Percentiles rank a stretch among this genome's conserved stretches.
Conservation (phyloP, 2,888 invertebrate species). For the Sphaeridia pumilis region DNA sequence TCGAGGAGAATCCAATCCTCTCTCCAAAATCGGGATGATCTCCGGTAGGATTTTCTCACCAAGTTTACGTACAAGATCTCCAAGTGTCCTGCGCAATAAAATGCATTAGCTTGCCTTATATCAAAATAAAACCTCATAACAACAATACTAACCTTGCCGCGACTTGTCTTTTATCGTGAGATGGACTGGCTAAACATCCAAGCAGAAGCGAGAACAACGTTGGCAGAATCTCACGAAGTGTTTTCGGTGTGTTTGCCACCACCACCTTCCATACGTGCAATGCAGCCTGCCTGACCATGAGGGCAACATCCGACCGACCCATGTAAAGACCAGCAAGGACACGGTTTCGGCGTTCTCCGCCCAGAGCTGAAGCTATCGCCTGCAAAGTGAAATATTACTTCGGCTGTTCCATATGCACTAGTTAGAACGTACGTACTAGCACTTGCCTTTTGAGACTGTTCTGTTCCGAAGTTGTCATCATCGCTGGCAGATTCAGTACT, state of each 20-base stretch:
- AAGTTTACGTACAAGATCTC: conserved; percentile 90
- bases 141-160: conserved; percentile 23
- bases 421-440: neutral
- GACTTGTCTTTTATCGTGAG: conserved; percentile 82
- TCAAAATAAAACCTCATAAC: neutral
- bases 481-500: conserved; percentile 95
- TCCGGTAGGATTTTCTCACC: conserved; percentile 96
- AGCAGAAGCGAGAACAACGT: conserved; percentile 82
- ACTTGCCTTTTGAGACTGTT: conserved; percentile 62
- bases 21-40: conserved; percentile 93
- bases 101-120: neutral
- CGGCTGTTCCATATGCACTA: neutral
- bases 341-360: conserved; percentile 77
- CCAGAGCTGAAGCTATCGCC: conserved; percentile 78
- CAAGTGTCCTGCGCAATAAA: conserved; percentile 67
- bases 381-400: conserved; percentile 38
- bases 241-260: conserved; percentile 94
- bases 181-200: conserved; percentile 88
- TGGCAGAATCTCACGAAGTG: conserved; percentile 87
- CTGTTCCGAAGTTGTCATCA: conserved; percentile 98
- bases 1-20: conserved; percentile 78
- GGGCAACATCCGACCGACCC: conserved; percentile 91
- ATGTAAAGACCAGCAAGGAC: conserved; percentile 92
- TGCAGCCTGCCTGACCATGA: conserved; percentile 94
- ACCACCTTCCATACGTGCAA: conserved; percentile 99